Base-by-base conservation (phyloP, 2,797 vertebrate species). In the Odontamblyopus rebecca region DNA sequence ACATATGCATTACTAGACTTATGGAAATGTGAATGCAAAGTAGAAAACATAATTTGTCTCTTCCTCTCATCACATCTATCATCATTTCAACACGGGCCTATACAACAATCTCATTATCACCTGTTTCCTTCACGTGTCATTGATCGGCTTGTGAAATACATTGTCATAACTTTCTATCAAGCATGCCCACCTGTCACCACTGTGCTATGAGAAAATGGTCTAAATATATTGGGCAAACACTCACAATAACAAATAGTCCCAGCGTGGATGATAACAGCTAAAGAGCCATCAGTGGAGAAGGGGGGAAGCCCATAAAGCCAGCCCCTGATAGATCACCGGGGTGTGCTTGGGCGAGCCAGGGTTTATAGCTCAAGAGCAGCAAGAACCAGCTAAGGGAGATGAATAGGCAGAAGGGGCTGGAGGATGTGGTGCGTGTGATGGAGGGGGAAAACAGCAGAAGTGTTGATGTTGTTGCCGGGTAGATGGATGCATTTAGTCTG, bases 401-500 rank as follows among this genome's bases (percentile, higher is more conserved):
- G 75, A 79, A 91, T 90, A 79, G 71, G 83, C 62, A 80, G 78
- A 56, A 73, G 76, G 69, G 78, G 51, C 74, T 70, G 66, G 79
- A 78, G 78, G 75, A 81, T 77, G 78, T 62, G 68, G 77, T 35
- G 32, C 67, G 61, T 81, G 80, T 91, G 91, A 91, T 88, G 85
- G 82, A 89, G 81, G 81, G 85, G 72, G 68, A 68, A 85, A 89
- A 88, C 81, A 83, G 71, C 69, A 75, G 82, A 85, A 86, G 80
- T 80, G 77, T 78, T 68, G 71, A 85, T 82, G 78, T 76, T 66
- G 64, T 66, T 66, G 73, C 69, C 11, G 30, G 65, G 81, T 80
- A 82, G 73, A 88, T 83, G 85, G 89, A 91, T 84, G 84, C 72
- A 88, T 88, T 80, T 75, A 87, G 80, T 77, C 79, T 80, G 85